phyloP scores from a whole-genome alignment of 2,888 invertebrate genomes.

The Athalia rosae region DNA sequence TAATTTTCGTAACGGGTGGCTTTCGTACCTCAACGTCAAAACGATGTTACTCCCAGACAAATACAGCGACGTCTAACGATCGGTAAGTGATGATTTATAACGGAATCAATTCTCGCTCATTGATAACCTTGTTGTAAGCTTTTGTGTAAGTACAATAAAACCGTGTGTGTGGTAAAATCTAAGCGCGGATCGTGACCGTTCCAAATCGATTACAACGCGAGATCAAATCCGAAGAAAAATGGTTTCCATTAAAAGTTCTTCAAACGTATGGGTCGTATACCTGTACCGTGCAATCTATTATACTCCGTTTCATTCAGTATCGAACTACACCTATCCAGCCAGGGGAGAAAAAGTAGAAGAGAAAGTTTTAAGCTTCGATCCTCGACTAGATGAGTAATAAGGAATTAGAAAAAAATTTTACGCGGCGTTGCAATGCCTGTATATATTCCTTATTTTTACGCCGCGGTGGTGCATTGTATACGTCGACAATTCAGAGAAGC shows the following conservation, averaged over 20 bases:
- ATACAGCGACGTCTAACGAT: constrained; percentile 35
- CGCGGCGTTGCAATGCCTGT: not conserved
- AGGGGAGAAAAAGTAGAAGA: constrained; percentile 12
- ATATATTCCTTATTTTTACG: too few species aligned
- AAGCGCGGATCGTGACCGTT: constrained; percentile 8
- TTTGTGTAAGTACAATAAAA: not conserved
- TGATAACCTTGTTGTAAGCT: constrained; percentile 7
- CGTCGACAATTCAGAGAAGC: not conserved
- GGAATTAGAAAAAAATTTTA: not conserved
- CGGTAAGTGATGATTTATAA: constrained; percentile 29
- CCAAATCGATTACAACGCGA: constrained; percentile 24
- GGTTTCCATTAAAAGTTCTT: constrained; percentile 27
- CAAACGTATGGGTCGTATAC: not conserved
- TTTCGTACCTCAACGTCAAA: not conserved
- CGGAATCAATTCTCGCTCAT: constrained; percentile 8
- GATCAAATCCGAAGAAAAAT: constrained; percentile 36
- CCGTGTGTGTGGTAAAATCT: not conserved
- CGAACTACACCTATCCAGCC: not conserved
- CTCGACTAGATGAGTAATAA: constrained; percentile 1
- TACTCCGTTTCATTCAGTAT: constrained; percentile 22
- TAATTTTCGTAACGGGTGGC: constrained; percentile 18
- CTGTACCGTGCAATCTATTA: not conserved
- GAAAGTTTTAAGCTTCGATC: constrained; percentile 18
- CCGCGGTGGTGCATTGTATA: too few species aligned
- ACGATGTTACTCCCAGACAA: not conserved